Base-by-base conservation (phyloP, 92 coral and sea anemone genomes). In the Zoanthus sociatus region DNA sequence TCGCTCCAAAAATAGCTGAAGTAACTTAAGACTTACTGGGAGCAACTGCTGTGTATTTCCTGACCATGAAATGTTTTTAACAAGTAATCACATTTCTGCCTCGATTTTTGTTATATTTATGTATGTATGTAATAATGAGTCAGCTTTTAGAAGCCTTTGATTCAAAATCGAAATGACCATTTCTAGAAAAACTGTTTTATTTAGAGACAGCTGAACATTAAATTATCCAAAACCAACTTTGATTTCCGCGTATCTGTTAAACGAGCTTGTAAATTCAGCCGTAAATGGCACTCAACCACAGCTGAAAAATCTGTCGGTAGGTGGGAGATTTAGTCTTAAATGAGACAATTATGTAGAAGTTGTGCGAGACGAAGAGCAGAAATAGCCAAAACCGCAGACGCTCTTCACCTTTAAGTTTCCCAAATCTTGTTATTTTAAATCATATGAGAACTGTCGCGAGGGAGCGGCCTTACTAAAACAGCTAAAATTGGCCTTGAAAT, bases 1-100 rank as follows among this genome's bases (percentile, higher is more conserved):
- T 68, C 33, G 73, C 73, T 68, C 73, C 73, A 68, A 68, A 68
- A 68, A 68, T 68, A 68, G 73, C 73, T 68, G 73, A 68, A 68
- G 37, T 68, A 68, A 68, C 73, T 68, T 68, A 68, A 68, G 73
- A 32, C 73, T 68, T 46, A 68, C 73, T 68, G 73, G 73, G 73
- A 68, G 73, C 73, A 68, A 68, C 42, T 68, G 73, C 73, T 64
- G 71, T 64, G 71, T 64, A 64, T 64, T 64, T 64, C 71, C 71
- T 64, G 71, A 64, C 71, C 71, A 64, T 64, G 73, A 68, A 68
- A 68, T 68, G 73, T 68, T 68, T 68, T 68, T 68, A 17, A 68
- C 73, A 68, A 68, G 73, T 68, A 68, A 68, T 68, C 73, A 68
- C 73, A 68, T 68, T 68, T 68, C 73, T 32, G 33, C 73, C 73